A percentile compares a stretch with the other conserved stretches of the same genome.
Conservation (phyloP, 1,140 invertebrate species). For the Diachasma alloeum region DNA sequence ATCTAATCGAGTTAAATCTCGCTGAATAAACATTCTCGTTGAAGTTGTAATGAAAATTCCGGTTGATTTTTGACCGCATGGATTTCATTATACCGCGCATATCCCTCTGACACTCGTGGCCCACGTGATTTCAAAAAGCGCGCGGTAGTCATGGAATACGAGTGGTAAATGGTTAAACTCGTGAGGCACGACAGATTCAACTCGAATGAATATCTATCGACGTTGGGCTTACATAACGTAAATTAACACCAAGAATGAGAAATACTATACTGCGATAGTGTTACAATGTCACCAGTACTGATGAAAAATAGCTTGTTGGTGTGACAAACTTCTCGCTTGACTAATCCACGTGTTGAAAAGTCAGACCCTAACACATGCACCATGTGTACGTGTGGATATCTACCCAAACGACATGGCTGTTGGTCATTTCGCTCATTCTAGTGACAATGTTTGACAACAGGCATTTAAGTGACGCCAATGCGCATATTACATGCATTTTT, state of each 20-base stretch:
- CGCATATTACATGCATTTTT: no score
- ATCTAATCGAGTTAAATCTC: no score
- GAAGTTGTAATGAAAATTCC: background rate
- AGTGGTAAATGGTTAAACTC: background rate
- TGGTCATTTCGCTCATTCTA: no score
- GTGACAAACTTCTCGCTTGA: background rate
- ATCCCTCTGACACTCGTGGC: background rate
- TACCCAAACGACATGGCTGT: no score
- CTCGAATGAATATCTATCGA: background rate
- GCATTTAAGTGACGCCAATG: no score
- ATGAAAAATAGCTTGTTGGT: background rate
- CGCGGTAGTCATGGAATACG: background rate
- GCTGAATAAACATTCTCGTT: background rate
- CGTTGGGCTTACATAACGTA: background rate
- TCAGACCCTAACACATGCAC: no score
- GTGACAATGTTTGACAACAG: no score
- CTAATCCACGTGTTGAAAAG: background rate
- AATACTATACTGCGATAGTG: background rate
- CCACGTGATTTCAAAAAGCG: constrained; percentile 20
- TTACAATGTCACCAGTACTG: background rate
- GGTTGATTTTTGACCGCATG: background rate
- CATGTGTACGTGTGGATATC: no score
- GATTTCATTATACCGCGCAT: background rate
- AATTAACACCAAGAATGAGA: background rate
- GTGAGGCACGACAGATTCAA: background rate